A percentile compares a stretch with the other conserved stretches of the same genome.
These are phyloP conservation scores for Brachionus manjavacas DNA, from an alignment of 1,140 invertebrate species.

Conservation along the genomic window DNA sequence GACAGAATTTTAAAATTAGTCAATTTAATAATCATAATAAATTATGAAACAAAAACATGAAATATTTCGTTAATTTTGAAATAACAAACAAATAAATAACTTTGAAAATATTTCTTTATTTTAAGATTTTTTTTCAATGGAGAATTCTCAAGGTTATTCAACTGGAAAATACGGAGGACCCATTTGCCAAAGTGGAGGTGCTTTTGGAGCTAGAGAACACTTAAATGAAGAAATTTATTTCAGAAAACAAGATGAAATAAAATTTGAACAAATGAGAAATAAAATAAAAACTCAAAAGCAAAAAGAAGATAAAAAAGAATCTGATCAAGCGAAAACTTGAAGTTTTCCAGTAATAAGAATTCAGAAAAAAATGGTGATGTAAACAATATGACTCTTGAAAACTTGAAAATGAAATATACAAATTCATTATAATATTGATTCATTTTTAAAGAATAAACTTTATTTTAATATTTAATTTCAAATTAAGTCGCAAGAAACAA, in stretches of 20 bases:
- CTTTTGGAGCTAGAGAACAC: neutral
- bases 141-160: conserved; percentile 7
- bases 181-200: neutral
- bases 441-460: no score
- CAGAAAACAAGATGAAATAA: conserved; percentile 18
- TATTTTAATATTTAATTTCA: no score
- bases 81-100: neutral
- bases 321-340: neutral
- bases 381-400: no score
- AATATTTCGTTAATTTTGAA: neutral
- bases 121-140: neutral
- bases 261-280: neutral
- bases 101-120: neutral
- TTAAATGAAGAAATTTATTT: conserved; percentile 26
- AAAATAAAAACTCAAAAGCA: neutral
- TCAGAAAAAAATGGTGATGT: no score
- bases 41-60: neutral
- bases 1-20: neutral
- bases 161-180: conserved; percentile 18
- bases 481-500: no score
- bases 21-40: conserved; percentile 2
- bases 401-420: no score
- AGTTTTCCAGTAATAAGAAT: neutral
- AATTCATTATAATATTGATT: no score
- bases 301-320: neutral